Base-by-base conservation (phyloP, 2,888 invertebrate genomes). In the Blomia tropicalis region DNA sequence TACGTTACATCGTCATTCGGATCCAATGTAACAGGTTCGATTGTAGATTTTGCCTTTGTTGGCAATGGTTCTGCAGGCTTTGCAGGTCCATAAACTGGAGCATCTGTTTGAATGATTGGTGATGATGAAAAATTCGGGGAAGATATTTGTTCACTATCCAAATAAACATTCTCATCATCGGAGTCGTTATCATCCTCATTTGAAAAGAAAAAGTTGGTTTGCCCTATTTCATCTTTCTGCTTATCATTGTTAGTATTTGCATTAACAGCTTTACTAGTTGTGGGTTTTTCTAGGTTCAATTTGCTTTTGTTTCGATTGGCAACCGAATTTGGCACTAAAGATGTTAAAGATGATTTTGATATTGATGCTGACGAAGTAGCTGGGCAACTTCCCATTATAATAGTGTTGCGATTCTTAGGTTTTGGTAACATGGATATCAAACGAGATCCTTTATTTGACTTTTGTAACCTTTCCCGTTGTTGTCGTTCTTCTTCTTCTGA, bases 371-470 rank as follows among this genome's bases (percentile, higher is more conserved):
- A 36, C 36, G 61, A 54, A 14, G 19, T 44, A 19, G 27, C 56
- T 56, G 43, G 3, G 22, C 5, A 17, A 25, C 1, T 19, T n/a
- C 31, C 2, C 27, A 4, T 58, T n/a, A 2, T 25, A 3, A 27
- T 43, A 5, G 59, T n/a, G 23, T 31, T n/a, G n/a, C n/a, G n/a
- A n/a, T n/a, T 51, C 25, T 62, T 64, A n/a, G 64, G 64, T 51
- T 58, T 58, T 1, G 64, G 64, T 4, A 64, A 32, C 23, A 62
- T 30, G 7, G 64, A 43, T 14, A 43, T 30, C 23, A 64, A 54
- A 29, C 58, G 29, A 4, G 58, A 62, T 19, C 59, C 62, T 25
- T 32, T 43, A 14, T 25, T 32, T 17, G 64, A 60, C 3, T 29
- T 44, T 25, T 58, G 51, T 19, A 47, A 19, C 14, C 58, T n/a